phyloP scores from a whole-genome alignment of 1,140 invertebrate species.

The Pogonomyrmex barbatus region DNA sequence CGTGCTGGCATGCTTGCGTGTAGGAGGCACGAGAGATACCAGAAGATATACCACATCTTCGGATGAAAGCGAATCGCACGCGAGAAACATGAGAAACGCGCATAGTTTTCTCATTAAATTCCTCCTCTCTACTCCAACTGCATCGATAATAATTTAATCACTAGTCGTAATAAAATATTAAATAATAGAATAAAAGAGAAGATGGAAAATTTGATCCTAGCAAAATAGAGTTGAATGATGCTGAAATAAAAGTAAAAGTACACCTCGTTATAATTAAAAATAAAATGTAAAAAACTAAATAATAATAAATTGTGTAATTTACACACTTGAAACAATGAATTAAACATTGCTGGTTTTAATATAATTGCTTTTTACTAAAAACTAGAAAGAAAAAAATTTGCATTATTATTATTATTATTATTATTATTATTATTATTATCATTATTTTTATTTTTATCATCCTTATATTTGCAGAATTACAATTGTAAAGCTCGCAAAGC shows the following conservation, averaged over 20 bases:
- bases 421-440: too few relatives aligned
- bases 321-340: not conserved
- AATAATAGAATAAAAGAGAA: constrained; percentile 29
- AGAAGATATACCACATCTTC: not conserved
- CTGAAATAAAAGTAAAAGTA: not conserved
- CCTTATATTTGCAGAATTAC: not conserved
- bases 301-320: not conserved
- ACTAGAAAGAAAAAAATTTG: not conserved
- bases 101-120: not conserved
- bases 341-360: not conserved
- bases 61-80: constrained; percentile 69
- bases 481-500: not conserved
- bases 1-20: not conserved
- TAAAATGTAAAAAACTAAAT: not conserved
- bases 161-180: constrained; percentile 32
- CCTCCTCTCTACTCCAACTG: not conserved
- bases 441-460: too few relatives aligned
- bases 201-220: constrained; percentile 38
- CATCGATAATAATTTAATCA: constrained; percentile 65
- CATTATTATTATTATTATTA: too few relatives aligned
- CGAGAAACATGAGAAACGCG: constrained; percentile 7
- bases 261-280: not conserved
- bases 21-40: constrained; percentile 18
- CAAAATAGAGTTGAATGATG: not conserved
- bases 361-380: not conserved